Evolutionary conservation across 2,888 invertebrate genomes (phyloP).

Genomic region (Leucophora obtusa): DNA sequence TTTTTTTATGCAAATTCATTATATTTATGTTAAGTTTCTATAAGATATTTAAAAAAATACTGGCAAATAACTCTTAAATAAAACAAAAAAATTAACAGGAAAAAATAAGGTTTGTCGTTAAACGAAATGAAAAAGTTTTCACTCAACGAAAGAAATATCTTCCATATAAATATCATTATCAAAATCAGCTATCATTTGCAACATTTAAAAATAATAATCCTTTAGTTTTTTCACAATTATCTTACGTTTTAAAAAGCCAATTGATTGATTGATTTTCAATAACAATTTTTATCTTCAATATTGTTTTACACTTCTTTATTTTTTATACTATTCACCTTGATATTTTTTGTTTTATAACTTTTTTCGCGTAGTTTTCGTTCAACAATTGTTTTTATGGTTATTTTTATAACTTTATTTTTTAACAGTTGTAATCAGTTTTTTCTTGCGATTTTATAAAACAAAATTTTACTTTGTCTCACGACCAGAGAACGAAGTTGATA

Average conservation of each 20-base stretch:
- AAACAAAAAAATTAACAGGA: conserved; percentile 1
- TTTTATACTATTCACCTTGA: conserved; percentile 58
- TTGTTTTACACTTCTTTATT: conserved; percentile 17
- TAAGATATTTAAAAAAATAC: too few relatives aligned
- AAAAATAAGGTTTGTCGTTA: conserved; percentile 32
- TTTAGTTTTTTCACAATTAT: conserved; percentile 1
- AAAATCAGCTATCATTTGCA: background rate
- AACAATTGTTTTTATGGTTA: conserved; percentile 10
- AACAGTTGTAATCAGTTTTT: conserved; percentile 21
- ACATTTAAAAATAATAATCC: background rate
- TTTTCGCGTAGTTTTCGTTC: conserved; percentile 6
- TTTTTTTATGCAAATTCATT: conserved; percentile 9
- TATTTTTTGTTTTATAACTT: conserved; percentile 54
- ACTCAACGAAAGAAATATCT: background rate
- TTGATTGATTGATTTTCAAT: conserved; percentile 60
- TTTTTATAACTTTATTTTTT: conserved; percentile 12
- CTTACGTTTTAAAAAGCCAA: conserved; percentile 14
- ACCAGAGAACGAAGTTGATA: background rate
- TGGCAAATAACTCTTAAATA: conserved; percentile 1
- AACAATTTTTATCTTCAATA: conserved; percentile 28
- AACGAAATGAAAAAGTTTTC: conserved; percentile 10
- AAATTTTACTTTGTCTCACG: conserved; percentile 41
- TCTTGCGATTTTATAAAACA: conserved; percentile 37
- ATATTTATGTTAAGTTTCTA: background rate
- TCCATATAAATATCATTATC: background rate